Conservation (phyloP, 2,113 vertebrate species). For the Rhineura floridana region DNA sequence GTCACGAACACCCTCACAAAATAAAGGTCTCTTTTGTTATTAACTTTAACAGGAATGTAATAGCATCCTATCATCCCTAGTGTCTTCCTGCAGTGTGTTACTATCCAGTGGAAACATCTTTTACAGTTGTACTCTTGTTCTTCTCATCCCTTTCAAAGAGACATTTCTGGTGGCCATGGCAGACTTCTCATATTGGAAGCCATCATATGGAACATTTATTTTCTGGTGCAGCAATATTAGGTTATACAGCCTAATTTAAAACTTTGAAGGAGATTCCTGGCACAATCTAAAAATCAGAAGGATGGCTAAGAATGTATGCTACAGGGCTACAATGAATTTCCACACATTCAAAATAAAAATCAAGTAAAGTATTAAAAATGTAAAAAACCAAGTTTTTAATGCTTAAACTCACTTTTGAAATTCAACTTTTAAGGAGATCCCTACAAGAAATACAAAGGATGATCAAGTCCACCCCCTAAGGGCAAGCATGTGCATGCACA, state of each 20-base stretch:
- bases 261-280: background rate
- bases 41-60: background rate
- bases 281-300: background rate
- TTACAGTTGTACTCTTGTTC: background rate
- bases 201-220: background rate
- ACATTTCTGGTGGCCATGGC: background rate
- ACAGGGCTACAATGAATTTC: background rate
- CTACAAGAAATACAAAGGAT: background rate
- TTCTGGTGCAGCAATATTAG: background rate
- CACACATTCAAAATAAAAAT: background rate
- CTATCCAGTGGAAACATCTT: background rate
- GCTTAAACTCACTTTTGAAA: background rate
- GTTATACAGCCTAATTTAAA: background rate
- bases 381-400: background rate
- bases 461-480: background rate
- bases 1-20: background rate
- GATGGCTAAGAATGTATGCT: background rate
- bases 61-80: background rate
- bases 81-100: background rate
- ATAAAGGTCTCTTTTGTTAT: background rate
- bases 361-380: background rate
- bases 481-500: background rate
- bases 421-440: background rate
- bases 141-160: background rate
- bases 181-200: background rate